Base-by-base conservation (phyloP, 2,113 vertebrate species). In the Pantherophis guttatus region DNA sequence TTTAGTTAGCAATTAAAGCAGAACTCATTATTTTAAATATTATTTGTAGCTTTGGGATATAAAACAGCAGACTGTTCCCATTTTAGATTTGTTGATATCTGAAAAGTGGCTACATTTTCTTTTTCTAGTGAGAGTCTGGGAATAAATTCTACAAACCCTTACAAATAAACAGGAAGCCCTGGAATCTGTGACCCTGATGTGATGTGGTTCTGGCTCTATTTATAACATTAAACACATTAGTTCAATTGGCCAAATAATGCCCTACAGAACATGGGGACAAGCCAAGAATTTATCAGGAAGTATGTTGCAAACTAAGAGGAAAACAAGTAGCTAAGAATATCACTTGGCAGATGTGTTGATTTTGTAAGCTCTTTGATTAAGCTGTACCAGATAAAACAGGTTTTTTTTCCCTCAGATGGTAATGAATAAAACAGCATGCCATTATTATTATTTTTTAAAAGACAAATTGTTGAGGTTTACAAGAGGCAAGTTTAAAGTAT, bases 111-210 rank as follows among this genome's bases (percentile, higher is more conserved):
- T 95, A 95, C 95, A 2, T 59, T 93, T 95, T 96, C 94, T 96
- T 97, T 90, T 96, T 95, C 96, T 8, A n/a, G 93, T 0, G 5
- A 24, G 24, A 88, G 89, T 96, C 93, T 95, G 93, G 93, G 95
- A 93, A 10, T 33, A 92, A 59, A 12, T 94, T 26, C 39, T 39
- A 92, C 95, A 95, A 96, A 94, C 96, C 94, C 94, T 96, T 96
- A 95, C 96, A 96, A 97, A 97, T 96, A 97, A 97, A 97, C 97
- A 97, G 96, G 97, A 97, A 97, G 95, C 93, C 93, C 17, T 11
- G 92, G 95, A 96, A 96, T 94, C 93, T 0, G 44, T 96, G 96
- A 97, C 96, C 96, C 91, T 54, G 90, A 19, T 0, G 1, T 86
- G 90, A 96, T 96, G 95, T 94, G 0, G 3, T 0, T 39, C 89